Conservation (phyloP, 1,140 invertebrate species). For the Druon quercuslanigerum region DNA sequence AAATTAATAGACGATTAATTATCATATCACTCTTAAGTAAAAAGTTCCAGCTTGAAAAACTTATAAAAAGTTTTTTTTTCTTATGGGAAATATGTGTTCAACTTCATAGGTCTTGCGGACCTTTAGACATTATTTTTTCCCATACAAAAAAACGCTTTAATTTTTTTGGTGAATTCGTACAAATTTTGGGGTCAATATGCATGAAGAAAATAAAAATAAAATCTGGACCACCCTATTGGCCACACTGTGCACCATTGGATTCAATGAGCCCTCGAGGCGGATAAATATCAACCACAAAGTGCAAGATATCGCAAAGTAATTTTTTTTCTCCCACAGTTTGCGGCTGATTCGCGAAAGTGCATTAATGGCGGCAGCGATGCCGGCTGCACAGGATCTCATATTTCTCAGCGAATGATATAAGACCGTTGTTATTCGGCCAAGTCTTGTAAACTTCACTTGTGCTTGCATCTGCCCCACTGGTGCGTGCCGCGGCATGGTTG, state of each 20-base stretch:
- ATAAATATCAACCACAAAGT: conserved; percentile 28
- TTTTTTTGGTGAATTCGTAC: no score
- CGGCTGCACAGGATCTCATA: conserved; percentile 58
- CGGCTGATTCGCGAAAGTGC: conserved; percentile 11
- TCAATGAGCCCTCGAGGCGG: conserved; percentile 1
- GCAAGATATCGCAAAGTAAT: conserved; percentile 16
- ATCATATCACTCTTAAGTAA: no score
- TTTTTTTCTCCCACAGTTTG: not conserved
- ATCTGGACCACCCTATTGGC: no score
- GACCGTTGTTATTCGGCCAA: conserved; percentile 59
- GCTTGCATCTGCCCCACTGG: conserved; percentile 59
- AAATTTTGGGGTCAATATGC: no score
- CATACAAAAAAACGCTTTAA: no score
- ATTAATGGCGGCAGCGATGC: conserved; percentile 41
- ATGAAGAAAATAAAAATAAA: no score
- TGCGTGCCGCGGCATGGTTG: conserved; percentile 24
- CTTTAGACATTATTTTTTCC: no score
- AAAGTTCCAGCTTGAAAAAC: no score
- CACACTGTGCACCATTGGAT: not conserved
- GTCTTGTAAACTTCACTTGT: conserved; percentile 64
- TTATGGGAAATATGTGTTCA: no score
- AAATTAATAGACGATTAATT: no score
- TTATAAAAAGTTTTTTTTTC: no score
- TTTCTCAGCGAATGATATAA: conserved; percentile 70
- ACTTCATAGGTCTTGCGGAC: no score